These are phyloP conservation scores for Lethrus apterus DNA, from an alignment of 1,140 invertebrate species.

Conservation along the genomic window DNA sequence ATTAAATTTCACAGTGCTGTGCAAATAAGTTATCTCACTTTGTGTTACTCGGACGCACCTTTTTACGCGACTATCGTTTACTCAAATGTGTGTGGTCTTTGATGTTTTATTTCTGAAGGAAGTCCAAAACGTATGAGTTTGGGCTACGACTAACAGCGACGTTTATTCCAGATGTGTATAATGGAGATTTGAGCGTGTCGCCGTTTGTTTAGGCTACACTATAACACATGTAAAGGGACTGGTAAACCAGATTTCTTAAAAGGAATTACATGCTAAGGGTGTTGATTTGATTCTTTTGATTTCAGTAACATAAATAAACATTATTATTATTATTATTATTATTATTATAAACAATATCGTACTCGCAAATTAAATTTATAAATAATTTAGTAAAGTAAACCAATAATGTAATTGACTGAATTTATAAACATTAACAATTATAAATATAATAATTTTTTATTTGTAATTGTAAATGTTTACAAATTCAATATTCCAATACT, in stretches of 20 bases:
- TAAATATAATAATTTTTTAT: too few relatives aligned
- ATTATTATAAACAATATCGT: too few relatives aligned
- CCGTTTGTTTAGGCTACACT: conserved; percentile 29
- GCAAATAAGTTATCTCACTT: conserved; percentile 7
- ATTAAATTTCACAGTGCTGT: conserved; percentile 15
- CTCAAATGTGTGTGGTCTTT: conserved; percentile 13
- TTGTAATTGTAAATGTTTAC: too few relatives aligned
- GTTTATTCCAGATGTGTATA: conserved; percentile 21
- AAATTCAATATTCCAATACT: too few relatives aligned
- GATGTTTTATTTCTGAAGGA: conserved; percentile 16
- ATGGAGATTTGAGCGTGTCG: conserved; percentile 25
- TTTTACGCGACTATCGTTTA: conserved; percentile 10
- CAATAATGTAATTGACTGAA: too few relatives aligned
- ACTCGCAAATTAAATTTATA: too few relatives aligned
- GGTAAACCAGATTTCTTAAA: background rate
- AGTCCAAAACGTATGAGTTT: conserved; percentile 10
- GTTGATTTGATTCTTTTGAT: too few relatives aligned
- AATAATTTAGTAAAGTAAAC: too few relatives aligned
- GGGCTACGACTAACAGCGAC: background rate
- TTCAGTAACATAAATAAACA: too few relatives aligned
- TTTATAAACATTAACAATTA: too few relatives aligned
- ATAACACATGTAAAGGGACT: conserved; percentile 15
- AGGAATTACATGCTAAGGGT: too few relatives aligned
- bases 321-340: too few relatives aligned
- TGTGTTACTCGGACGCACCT: background rate